These are phyloP conservation scores for Drosophila eohydei DNA, from an alignment of 2,888 invertebrate species.

Conservation along the genomic window DNA sequence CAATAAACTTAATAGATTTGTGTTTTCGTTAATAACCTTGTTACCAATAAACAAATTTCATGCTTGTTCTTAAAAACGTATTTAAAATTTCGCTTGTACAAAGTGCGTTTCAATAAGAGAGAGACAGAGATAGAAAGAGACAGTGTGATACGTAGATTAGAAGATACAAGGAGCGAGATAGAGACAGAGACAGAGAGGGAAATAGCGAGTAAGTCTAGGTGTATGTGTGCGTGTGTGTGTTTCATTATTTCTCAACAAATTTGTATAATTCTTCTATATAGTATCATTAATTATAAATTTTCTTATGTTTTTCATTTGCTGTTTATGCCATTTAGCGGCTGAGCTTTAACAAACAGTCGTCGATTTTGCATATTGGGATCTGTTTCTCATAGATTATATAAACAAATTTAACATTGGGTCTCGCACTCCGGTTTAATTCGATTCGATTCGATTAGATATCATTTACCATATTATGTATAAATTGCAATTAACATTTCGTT, in stretches of 20 bases:
- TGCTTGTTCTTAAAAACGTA: conserved; percentile 17
- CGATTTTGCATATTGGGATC: conserved; percentile 41
- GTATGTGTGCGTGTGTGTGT: conserved; percentile 1
- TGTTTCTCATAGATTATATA: conserved; percentile 82
- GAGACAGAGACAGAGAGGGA: conserved; percentile 6
- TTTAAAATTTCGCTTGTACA: conserved; percentile 48
- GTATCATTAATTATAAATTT: conserved; percentile 11
- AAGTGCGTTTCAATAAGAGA: conserved; percentile 27
- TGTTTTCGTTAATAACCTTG: conserved; percentile 28
- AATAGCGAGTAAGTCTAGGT: conserved; percentile 14
- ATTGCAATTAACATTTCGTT: conserved; percentile 49
- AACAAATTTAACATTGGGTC: conserved; percentile 81
- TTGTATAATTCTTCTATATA: conserved; percentile 46
- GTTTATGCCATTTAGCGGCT: conserved; percentile 36
- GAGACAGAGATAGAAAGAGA: neutral
- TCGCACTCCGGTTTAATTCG: conserved; percentile 23
- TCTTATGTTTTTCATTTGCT: conserved; percentile 11
- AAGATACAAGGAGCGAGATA: neutral
- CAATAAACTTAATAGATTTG: conserved; percentile 65
- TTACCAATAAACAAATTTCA: conserved; percentile 51
- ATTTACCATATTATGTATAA: conserved; percentile 36
- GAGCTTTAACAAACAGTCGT: conserved; percentile 78
- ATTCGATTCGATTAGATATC: conserved; percentile 39
- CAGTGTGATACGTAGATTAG: conserved; percentile 8
- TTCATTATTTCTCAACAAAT: conserved; percentile 49